phyloP scores from a whole-genome alignment of 2,797 vertebrate genomes.

The Phataginus tricuspis region DNA sequence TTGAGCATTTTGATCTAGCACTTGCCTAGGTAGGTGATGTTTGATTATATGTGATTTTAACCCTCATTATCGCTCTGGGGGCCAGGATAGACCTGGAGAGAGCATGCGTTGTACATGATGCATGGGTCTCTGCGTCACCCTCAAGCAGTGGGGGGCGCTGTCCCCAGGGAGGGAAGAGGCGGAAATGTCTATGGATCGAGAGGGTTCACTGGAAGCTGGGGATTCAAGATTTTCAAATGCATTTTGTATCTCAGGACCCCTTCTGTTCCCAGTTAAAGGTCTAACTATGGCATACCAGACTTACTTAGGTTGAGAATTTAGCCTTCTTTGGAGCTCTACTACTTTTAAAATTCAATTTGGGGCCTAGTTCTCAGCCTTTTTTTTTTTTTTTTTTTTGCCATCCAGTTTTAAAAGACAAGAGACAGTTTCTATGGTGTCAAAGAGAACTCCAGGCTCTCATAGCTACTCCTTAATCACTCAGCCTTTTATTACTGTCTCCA shows the following conservation, averaged over 20 bases:
- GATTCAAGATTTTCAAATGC: background rate
- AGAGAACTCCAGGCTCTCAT: background rate
- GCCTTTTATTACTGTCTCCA: background rate
- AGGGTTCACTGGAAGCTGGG: background rate
- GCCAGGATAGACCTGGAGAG: background rate
- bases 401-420: background rate
- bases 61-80: background rate
- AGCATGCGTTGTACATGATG: fast-evolving
- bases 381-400: background rate
- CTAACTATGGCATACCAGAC: background rate
- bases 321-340: background rate
- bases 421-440: background rate
- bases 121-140: background rate
- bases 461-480: background rate
- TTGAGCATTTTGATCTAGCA: background rate
- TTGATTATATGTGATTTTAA: background rate
- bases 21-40: background rate
- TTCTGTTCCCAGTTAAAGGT: background rate
- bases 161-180: background rate
- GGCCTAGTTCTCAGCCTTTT: background rate
- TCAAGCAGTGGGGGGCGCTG: background rate
- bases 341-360: background rate
- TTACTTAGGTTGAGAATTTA: background rate
- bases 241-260: background rate
- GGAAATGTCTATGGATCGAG: background rate